These are phyloP conservation scores for Chondrosia reniformis DNA, from an alignment of 37 sponge, comb jelly and placozoan genomes.

Conservation along the genomic window DNA sequence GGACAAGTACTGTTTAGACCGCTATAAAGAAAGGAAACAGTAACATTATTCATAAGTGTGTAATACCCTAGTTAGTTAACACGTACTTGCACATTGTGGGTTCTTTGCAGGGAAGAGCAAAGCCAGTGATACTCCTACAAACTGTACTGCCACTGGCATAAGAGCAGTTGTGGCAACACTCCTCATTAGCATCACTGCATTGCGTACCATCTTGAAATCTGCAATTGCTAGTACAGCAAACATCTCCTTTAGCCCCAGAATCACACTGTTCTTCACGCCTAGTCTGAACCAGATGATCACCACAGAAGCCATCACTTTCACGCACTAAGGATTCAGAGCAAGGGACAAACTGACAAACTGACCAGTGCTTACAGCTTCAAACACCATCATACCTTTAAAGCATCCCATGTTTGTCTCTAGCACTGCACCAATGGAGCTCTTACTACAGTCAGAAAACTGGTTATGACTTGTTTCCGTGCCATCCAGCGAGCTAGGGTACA, in stretches of 20 bases:
- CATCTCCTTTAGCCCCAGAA: conserved; percentile 22
- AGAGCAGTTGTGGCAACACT: conserved; percentile 38
- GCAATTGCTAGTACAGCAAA: conserved; percentile 40
- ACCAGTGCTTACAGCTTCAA: too few relatives aligned
- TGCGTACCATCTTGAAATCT: not conserved
- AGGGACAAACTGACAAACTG: too few relatives aligned
- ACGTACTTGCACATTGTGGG: conserved; percentile 2
- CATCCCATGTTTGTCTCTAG: conserved; percentile 6
- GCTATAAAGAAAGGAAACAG: too few relatives aligned
- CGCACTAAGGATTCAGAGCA: not conserved
- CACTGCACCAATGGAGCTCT: not conserved
- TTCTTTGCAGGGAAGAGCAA: not conserved
- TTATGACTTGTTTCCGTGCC: conserved; percentile 33
- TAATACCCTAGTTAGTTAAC: too few relatives aligned
- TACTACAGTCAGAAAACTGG: not conserved
- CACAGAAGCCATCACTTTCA: conserved; percentile 24
- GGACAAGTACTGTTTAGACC: too few relatives aligned
- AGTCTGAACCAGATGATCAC: conserved; percentile 32
- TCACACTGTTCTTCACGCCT: conserved; percentile 62
- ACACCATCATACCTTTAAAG: conserved; percentile 1
- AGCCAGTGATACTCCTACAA: conserved; percentile 7
- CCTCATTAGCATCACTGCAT: conserved; percentile 51
- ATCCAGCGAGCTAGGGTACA: conserved; percentile 44
- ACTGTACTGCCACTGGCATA: not conserved
- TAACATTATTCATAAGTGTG: too few relatives aligned